These are phyloP conservation scores for Eueides isabella DNA, from an alignment of 1,140 invertebrate genomes.

Conservation along the genomic window DNA sequence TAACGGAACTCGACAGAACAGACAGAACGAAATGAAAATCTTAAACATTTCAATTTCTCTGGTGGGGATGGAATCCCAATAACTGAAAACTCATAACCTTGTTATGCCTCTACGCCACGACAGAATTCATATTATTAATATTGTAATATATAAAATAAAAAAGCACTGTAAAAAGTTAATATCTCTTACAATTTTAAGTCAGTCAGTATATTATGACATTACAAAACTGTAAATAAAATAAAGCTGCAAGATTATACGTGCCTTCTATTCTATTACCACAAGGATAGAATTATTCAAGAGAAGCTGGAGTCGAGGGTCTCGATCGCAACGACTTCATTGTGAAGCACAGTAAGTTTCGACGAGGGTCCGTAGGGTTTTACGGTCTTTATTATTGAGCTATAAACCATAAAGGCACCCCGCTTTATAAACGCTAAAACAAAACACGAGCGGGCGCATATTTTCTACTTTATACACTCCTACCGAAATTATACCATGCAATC, in stretches of 20 bases:
- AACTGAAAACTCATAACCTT: too few relatives aligned
- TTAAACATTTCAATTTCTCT: too few relatives aligned
- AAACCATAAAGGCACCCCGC: constrained; percentile 66
- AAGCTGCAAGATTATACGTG: neutral
- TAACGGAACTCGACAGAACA: too few relatives aligned
- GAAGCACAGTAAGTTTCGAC: constrained; percentile 52
- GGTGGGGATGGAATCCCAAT: too few relatives aligned
- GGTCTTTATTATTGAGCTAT: constrained; percentile 71
- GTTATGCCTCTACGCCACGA: too few relatives aligned
- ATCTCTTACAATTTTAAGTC: neutral
- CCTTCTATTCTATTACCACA: constrained; percentile 8
- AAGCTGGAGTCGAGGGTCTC: constrained; percentile 19
- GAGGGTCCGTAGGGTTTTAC: constrained; percentile 61
- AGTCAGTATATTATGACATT: neutral
- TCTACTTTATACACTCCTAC: constrained; percentile 56
- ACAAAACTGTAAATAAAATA: neutral
- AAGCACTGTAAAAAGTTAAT: too few relatives aligned
- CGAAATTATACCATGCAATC: constrained; percentile 51
- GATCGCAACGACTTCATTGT: constrained; percentile 60
- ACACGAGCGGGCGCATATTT: constrained; percentile 67
- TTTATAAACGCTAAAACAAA: constrained; percentile 72
- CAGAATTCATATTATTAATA: too few relatives aligned
- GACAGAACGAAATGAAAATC: too few relatives aligned
- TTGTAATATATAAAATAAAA: too few relatives aligned
- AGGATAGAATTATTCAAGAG: constrained; percentile 33